Percentiles rank a stretch among this genome's conserved stretches.
Evolutionary conservation across 2,797 vertebrate genomes (phyloP).

Genomic region (Hydrolagus colliei): DNA sequence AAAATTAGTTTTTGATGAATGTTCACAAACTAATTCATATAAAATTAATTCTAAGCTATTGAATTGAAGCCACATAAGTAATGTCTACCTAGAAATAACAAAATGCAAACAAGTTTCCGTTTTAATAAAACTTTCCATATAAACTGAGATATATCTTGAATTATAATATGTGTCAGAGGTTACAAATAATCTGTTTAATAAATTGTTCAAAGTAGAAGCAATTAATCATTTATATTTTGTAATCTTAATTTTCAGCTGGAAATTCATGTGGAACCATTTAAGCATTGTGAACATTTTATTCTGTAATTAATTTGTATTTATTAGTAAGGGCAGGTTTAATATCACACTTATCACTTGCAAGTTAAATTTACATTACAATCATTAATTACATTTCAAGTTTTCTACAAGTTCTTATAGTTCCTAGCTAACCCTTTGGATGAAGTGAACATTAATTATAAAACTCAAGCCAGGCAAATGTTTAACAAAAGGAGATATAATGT

Average conservation of each 20-base stretch:
- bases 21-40: not conserved
- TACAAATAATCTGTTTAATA: not conserved
- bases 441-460: conserved; percentile 72
- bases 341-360: conserved; percentile 43
- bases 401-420: conserved; percentile 58
- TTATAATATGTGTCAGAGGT: not conserved
- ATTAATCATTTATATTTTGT: not conserved
- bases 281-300: not conserved
- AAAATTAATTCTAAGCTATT: not conserved
- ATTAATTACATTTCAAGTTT: conserved; percentile 54
- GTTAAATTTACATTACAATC: conserved; percentile 56
- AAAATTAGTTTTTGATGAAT: not conserved
- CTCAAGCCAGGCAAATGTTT: conserved; percentile 66
- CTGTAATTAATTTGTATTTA: conserved; percentile 33
- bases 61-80: not conserved
- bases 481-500: conserved; percentile 60
- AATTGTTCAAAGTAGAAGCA: not conserved
- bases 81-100: not conserved
- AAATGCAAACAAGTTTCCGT: no score
- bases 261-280: not conserved
- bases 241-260: not conserved
- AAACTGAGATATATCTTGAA: not conserved
- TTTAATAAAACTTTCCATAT: no score
- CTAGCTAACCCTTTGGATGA: conserved; percentile 67
- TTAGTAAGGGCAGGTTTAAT: conserved; percentile 37